These are phyloP conservation scores for Vulpes vulpes DNA, from an alignment of 2,113 vertebrate genomes.

Conservation along the genomic window DNA sequence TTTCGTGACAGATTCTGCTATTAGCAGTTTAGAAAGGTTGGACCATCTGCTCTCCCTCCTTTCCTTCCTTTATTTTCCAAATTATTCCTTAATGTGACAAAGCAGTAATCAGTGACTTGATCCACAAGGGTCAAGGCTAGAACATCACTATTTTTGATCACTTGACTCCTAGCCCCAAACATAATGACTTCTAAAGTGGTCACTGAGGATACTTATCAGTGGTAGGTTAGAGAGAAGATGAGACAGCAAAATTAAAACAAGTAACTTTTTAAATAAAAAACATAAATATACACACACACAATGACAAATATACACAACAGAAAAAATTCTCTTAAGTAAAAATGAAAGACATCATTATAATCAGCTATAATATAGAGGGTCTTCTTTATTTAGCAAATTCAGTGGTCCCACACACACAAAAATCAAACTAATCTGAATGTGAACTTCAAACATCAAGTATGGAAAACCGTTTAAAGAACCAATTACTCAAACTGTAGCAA, in stretches of 20 bases:
- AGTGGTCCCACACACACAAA: not conserved
- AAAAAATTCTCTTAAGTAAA: slow-evolving; percentile 24
- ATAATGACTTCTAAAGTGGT: not conserved
- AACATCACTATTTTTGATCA: not conserved
- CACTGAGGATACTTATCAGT: not conserved
- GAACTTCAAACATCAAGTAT: slow-evolving; percentile 11
- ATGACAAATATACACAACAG: not conserved
- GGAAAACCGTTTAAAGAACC: not conserved
- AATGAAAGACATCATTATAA: not conserved
- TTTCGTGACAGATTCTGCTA: not conserved
- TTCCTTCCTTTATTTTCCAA: not conserved
- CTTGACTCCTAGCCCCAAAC: not conserved
- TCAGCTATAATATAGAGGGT: not conserved
- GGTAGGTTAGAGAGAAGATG: not conserved
- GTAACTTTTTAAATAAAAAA: not conserved
- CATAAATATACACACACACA: not conserved
- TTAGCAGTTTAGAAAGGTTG: not conserved
- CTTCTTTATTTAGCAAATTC: slow-evolving; percentile 40
- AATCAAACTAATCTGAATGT: not conserved
- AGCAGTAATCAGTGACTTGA: not conserved
- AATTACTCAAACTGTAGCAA: slow-evolving; percentile 31
- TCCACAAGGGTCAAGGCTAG: not conserved
- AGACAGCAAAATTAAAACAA: not conserved
- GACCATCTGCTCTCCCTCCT: not conserved
- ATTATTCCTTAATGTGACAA: not conserved